These are phyloP conservation scores for Tenthredo mesomela DNA, from an alignment of 2,888 invertebrate species.

Conservation along the genomic window DNA sequence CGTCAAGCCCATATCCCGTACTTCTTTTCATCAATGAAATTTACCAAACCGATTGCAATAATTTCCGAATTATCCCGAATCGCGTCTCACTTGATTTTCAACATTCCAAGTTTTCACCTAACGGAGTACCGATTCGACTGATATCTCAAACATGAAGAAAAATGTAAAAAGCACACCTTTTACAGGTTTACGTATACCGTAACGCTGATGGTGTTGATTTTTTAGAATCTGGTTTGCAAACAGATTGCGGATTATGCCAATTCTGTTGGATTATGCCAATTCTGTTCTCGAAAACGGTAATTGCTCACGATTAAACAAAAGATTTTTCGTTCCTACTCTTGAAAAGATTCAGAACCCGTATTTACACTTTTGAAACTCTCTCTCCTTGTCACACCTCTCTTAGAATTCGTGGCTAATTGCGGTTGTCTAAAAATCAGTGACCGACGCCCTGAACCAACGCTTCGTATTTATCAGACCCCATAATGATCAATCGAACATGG, in stretches of 20 bases:
- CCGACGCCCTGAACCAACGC: not conserved
- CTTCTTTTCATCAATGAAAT: not conserved
- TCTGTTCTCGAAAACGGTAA: not conserved
- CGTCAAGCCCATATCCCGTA: not conserved
- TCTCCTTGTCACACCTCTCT: not conserved
- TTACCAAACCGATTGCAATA: not conserved
- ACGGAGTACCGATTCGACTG: not conserved
- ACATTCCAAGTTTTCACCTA: not conserved
- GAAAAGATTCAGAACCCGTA: not conserved
- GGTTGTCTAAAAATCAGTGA: not conserved
- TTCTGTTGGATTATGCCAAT: not conserved
- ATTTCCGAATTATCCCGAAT: not conserved
- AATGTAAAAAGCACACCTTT: not conserved
- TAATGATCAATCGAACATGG: slow-evolving; percentile 7
- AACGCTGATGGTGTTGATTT: not conserved
- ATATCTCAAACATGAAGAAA: not conserved
- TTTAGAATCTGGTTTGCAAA: not conserved
- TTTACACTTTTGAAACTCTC: not conserved
- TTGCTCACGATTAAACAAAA: slow-evolving; percentile 1
- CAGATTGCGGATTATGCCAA: not conserved
- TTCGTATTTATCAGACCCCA: not conserved
- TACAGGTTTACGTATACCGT: not conserved
- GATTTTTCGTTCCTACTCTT: not conserved
- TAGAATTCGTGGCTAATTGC: not conserved
- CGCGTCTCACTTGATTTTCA: not conserved